phyloP scores from a whole-genome alignment of 2,888 invertebrate genomes.

The Coronaproctus castanopsis region DNA sequence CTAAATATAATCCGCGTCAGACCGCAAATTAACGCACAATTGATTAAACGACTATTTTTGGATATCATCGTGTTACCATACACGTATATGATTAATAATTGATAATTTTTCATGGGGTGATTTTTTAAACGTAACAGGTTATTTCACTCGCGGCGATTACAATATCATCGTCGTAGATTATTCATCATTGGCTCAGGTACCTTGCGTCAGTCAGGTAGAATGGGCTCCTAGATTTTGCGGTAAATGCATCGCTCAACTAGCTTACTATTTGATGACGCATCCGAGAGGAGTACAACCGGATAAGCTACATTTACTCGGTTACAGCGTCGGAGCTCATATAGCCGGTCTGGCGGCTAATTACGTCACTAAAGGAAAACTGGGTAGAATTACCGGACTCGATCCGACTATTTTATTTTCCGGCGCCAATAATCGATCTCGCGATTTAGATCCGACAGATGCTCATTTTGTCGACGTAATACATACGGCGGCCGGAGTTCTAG shows the following conservation, averaged over 20 bases:
- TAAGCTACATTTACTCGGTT: slow-evolving; percentile 58
- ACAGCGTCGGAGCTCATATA: slow-evolving; percentile 72
- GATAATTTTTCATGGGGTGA: too few species aligned
- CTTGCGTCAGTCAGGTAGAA: slow-evolving; percentile 51
- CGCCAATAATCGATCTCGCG: slow-evolving; percentile 56
- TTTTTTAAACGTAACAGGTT: too few species aligned
- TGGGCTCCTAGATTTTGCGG: slow-evolving; percentile 33
- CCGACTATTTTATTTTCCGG: slow-evolving; percentile 73
- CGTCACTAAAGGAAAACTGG: slow-evolving; percentile 49
- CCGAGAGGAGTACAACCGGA: slow-evolving; percentile 55
- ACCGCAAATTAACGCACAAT: too few species aligned
- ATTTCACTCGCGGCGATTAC: slow-evolving; percentile 57
- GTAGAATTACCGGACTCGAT: slow-evolving; percentile 64
- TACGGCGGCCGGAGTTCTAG: slow-evolving; percentile 68
- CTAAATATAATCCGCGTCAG: too few species aligned
- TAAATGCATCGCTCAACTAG: slow-evolving; percentile 58
- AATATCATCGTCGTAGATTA: slow-evolving; percentile 78
- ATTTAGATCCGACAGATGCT: slow-evolving; percentile 59
- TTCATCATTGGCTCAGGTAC: slow-evolving; percentile 53
- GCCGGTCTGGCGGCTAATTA: slow-evolving; percentile 64
- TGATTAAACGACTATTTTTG: too few species aligned
- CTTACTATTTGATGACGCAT: slow-evolving; percentile 55
- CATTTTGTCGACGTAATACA: slow-evolving; percentile 65
- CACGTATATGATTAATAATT: too few species aligned
- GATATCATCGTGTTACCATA: too few species aligned